These are phyloP conservation scores for Egretta garzetta DNA, from an alignment of 2,113 vertebrate species.

Conservation along the genomic window DNA sequence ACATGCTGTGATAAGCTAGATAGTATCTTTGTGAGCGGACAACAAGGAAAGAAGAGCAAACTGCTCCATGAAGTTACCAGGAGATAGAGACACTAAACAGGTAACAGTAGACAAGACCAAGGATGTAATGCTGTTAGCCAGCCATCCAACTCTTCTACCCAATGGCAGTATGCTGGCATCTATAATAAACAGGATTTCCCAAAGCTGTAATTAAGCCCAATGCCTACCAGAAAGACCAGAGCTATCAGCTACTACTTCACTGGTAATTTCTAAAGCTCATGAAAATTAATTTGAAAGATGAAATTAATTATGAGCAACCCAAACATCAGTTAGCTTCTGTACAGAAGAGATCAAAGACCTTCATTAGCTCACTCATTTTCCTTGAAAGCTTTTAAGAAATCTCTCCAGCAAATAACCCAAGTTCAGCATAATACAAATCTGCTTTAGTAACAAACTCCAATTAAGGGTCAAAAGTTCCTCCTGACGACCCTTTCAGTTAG, in stretches of 20 bases:
- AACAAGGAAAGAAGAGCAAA: not conserved
- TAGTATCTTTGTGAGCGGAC: not conserved
- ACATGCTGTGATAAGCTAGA: not conserved
- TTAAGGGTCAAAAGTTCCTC: not conserved
- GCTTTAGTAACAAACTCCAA: not conserved
- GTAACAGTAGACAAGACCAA: not conserved
- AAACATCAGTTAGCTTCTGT: conserved; percentile 46
- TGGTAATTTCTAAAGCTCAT: not conserved
- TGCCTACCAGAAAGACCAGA: not conserved
- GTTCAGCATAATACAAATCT: not conserved
- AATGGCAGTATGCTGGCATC: not conserved
- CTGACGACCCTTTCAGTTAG: not conserved
- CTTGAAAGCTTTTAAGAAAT: not conserved
- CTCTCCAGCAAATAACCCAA: not conserved
- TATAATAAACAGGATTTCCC: not conserved
- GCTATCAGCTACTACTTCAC: not conserved
- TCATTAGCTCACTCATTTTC: conserved; percentile 4
- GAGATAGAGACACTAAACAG: not conserved
- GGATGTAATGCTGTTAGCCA: not conserved
- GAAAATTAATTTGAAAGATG: conserved; percentile 36
- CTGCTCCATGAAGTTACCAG: not conserved
- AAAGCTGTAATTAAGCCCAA: not conserved
- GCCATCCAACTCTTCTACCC: not conserved
- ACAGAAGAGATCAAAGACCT: conserved; percentile 44
- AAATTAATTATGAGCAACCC: conserved; percentile 52